phyloP scores from a whole-genome alignment of 2,888 invertebrate genomes.

The Lasioglossum leucozonium region DNA sequence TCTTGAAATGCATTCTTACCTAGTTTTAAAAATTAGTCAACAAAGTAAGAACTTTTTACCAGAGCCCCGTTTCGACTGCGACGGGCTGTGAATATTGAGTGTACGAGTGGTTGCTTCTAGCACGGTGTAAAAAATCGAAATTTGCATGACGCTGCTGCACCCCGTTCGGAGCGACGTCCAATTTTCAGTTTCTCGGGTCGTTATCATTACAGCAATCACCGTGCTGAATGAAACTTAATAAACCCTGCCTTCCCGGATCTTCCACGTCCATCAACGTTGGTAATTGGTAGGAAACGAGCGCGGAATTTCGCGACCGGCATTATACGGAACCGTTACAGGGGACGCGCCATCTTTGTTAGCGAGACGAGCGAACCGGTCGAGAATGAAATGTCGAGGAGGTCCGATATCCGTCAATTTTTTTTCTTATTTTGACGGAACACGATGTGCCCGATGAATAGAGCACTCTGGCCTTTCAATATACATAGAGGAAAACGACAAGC shows the following conservation, averaged over 20 bases:
- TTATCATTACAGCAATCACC: background rate
- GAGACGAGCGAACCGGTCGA: conserved; percentile 26
- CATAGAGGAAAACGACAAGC: conserved; percentile 7
- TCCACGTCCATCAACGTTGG: background rate
- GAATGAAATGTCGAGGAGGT: conserved; percentile 11
- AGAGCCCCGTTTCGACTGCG: too few species aligned
- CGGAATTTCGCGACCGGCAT: background rate
- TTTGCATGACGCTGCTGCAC: background rate
- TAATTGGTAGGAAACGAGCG: conserved; percentile 7
- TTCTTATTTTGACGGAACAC: conserved; percentile 22
- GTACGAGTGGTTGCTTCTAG: too few species aligned
- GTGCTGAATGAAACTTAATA: background rate
- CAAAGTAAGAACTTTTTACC: too few species aligned
- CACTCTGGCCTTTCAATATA: background rate
- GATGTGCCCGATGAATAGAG: conserved; percentile 1
- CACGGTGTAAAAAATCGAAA: background rate
- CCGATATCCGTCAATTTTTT: background rate
- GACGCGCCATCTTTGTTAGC: background rate
- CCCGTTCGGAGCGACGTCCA: background rate
- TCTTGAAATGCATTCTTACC: too few species aligned
- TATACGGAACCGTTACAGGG: background rate
- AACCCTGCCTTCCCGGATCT: background rate
- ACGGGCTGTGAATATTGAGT: background rate
- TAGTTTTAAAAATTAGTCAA: too few species aligned
- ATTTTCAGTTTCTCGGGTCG: background rate